phyloP scores from a whole-genome alignment of 2,888 invertebrate species.

The Cyrtodaria siliqua region DNA sequence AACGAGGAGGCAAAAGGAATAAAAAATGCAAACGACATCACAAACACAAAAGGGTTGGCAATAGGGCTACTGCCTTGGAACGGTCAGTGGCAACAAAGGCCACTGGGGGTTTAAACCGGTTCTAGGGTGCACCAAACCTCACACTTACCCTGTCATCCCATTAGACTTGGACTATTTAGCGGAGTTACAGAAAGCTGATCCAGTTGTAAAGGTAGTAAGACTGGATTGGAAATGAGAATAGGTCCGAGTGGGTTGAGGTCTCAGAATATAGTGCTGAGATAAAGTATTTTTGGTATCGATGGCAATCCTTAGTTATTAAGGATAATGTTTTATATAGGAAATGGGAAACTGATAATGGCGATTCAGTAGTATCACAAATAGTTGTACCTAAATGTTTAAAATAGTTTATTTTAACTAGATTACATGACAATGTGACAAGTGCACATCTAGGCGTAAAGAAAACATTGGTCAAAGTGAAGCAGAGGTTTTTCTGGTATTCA shows the following conservation, averaged over 20 bases:
- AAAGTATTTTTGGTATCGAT: constrained; percentile 46
- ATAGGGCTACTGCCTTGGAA: too few species aligned
- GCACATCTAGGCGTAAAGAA: constrained; percentile 39
- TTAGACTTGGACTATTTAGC: not conserved
- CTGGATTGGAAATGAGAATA: constrained; percentile 19
- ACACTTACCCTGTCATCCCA: not conserved
- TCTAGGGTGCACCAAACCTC: not conserved
- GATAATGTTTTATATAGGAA: constrained; percentile 33
- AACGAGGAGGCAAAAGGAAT: too few species aligned
- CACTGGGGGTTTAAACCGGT: too few species aligned
- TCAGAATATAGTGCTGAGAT: constrained; percentile 7
- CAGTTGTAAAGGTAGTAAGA: not conserved
- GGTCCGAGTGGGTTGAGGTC: constrained; percentile 36
- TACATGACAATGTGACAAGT: constrained; percentile 11
- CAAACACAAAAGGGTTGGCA: too few species aligned
- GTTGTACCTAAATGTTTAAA: constrained; percentile 12
- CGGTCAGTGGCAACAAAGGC: too few species aligned
- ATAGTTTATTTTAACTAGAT: constrained; percentile 1
- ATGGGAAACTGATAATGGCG: constrained; percentile 6
- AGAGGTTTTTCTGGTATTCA: constrained; percentile 37
- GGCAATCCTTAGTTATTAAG: constrained; percentile 31
- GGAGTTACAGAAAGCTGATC: not conserved
- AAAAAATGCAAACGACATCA: too few species aligned
- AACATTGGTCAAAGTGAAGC: constrained; percentile 18
- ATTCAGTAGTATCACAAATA: constrained; percentile 1